Evolutionary conservation across 2,888 invertebrate genomes (phyloP).

Genomic region (Papilio protenor): DNA sequence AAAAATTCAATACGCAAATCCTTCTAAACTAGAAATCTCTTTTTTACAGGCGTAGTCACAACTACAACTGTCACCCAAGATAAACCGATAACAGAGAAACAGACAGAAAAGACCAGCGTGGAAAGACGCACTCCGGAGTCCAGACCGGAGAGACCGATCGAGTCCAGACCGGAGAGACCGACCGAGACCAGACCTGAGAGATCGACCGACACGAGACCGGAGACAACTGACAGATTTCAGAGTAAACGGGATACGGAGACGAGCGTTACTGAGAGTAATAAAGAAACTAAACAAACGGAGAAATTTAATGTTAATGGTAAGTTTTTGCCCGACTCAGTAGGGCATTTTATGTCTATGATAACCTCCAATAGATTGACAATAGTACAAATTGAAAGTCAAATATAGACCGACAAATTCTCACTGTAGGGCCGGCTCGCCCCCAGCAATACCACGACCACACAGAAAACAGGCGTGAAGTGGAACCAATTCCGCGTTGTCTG

Average conservation of each 20-base stretch:
- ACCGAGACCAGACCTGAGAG: conserved; percentile 14
- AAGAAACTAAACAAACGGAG: conserved; percentile 39
- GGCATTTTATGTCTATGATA: conserved; percentile 47
- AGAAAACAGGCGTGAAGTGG: too few relatives aligned
- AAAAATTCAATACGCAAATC: background rate
- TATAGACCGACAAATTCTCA: too few relatives aligned
- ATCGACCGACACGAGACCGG: conserved; percentile 7
- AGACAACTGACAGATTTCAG: conserved; percentile 7
- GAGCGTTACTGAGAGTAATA: background rate
- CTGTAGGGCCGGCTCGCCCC: too few relatives aligned
- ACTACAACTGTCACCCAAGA: conserved; percentile 23
- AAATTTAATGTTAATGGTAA: conserved; percentile 71
- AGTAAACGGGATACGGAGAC: conserved; percentile 14
- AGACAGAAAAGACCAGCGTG: background rate
- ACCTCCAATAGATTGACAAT: too few relatives aligned
- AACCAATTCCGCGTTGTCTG: too few relatives aligned
- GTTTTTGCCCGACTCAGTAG: conserved; percentile 43
- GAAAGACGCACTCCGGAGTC: conserved; percentile 20
- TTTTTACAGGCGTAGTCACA: conserved; percentile 31
- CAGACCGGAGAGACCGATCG: background rate
- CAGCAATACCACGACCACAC: too few relatives aligned
- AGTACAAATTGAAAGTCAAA: too few relatives aligned
- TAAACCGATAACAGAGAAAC: background rate
- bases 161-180: background rate
- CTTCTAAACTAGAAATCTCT: background rate